Base-by-base conservation (phyloP, 1,140 invertebrate species). In the Thaumetopoea pityocampa region DNA sequence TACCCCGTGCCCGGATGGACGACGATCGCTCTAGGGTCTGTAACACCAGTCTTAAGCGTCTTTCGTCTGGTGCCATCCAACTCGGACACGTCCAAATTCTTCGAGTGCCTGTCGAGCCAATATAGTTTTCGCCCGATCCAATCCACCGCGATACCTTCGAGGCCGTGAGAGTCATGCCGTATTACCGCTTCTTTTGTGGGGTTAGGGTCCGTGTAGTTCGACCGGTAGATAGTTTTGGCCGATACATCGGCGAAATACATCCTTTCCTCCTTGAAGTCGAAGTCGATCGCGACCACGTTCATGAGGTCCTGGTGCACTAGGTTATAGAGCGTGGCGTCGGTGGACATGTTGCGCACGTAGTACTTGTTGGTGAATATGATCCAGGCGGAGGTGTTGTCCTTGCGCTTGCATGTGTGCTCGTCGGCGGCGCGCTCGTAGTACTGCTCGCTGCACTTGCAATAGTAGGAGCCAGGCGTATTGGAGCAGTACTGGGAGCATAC, bases 311-410 rank as follows among this genome's bases (percentile, higher is more conserved):
- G 96, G 56, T 98, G 95, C 60, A 98, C 91, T 0, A 99, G 85
- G 50, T 92, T 93, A 58, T 98, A 98, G 4, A 89, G 82, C 2
- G 88, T 85, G 0, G 95, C 97, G 74, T 99, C 97, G 0, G 92
- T 89, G 0, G 96, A 96, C 90, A 99, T 94, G 57, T 99, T 98
- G 34, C 98, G 88, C 1, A 99, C 92, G 69, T 99, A 99, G 71
- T 99, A 99, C 65, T 98, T 98, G 66, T 99, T 99, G 4, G 96
- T 97, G 66, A 99, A 98, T 24, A 99, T 89, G 7, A 99, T 74
- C 95, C 96, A 99, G 0, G 98, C 97, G 22, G 90, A 86, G 1
- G 89, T 92, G 18, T 87, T 87, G 51, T 98, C 95, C 48, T 91
- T 92, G 27, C 96, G 87, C 76, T 98, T 98, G 72, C 97, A 98